Base-by-base conservation (phyloP, 1,140 invertebrate species). In the Brachionus sp. region DNA sequence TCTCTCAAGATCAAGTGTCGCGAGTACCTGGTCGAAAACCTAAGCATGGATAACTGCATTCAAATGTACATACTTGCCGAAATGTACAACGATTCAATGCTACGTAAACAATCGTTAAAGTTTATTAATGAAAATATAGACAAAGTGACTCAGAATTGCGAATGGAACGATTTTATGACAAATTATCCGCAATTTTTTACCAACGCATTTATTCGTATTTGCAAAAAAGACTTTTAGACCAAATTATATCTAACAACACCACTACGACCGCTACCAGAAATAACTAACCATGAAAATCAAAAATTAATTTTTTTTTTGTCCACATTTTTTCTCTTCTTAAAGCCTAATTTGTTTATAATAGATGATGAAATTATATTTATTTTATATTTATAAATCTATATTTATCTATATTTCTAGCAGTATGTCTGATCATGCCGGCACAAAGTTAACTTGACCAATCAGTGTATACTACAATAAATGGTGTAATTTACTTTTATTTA, bases 151-250 rank as follows among this genome's bases (percentile, higher is more conserved):
- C 50, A 37, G 39, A 37, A 80, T 44, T 25, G 29, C 46, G 77
- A 80, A 9, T 80, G 77, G 77, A 62, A 57, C 50, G 77, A 80
- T 9, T 66, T 80, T 66, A 80, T 80, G 77, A 42, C 77, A 50
- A 44, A 39, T 62, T 80, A 80, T 80, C 77, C 77, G 50, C 46
- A 80, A 16, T 80, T 80, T 66, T 80, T 80, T 66, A 80, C 77
- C n/a, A 80, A 80, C 33, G 77, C 77, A 62, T 80, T 80, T 35
- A 80, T 80, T 62, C 77, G 77, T 13, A 62, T 80, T 39, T 80
- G 77, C 57, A 80, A 80, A 80, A 80, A 80, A 80, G 77, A 80
- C 39, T 80, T 80, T 62, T 80, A 25, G 19, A n/a, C 53, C n/a
- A 29, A 29, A 29, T 3, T 29, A 2, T 29, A 29, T 2, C 3